Conservation (phyloP, 92 coral and sea anemone genomes). For the Actinostola sp. region DNA sequence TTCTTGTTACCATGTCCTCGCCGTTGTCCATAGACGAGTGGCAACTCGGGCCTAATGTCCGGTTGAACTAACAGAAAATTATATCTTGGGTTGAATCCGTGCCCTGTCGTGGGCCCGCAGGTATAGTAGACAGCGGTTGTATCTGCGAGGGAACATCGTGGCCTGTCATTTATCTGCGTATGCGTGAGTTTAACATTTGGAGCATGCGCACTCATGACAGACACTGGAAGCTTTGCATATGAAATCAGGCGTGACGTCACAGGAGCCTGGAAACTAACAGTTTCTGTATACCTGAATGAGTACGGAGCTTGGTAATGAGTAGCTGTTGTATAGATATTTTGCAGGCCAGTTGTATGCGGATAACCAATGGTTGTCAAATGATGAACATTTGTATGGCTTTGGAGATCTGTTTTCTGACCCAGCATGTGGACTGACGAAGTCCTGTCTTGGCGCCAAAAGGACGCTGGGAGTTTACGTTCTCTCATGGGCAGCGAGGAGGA, state of each 20-base stretch:
- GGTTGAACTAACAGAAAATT: constrained; percentile 63
- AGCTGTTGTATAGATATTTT: constrained; percentile 3
- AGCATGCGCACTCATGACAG: constrained; percentile 22
- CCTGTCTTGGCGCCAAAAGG: constrained; percentile 61
- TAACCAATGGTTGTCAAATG: not conserved
- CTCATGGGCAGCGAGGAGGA: constrained; percentile 49
- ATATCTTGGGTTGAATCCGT: constrained; percentile 63
- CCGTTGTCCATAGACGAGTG: constrained; percentile 62
- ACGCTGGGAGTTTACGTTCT: constrained; percentile 62
- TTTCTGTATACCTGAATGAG: not conserved
- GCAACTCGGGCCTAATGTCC: constrained; percentile 58
- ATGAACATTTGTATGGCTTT: not conserved
- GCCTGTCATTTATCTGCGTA: constrained; percentile 34
- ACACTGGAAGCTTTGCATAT: constrained; percentile 34
- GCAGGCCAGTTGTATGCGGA: not conserved
- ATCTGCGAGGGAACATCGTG: constrained; percentile 14
- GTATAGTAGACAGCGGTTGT: constrained; percentile 17
- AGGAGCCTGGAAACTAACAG: not conserved
- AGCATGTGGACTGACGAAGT: not conserved
- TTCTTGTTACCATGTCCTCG: constrained; percentile 15
- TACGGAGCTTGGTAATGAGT: not conserved
- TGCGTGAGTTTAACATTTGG: constrained; percentile 33
- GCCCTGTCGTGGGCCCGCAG: constrained; percentile 35
- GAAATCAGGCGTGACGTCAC: constrained; percentile 32
- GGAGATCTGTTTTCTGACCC: too few relatives aligned